These are phyloP conservation scores for Bombylius discolor DNA, from an alignment of 2,888 invertebrate genomes.

Conservation along the genomic window DNA sequence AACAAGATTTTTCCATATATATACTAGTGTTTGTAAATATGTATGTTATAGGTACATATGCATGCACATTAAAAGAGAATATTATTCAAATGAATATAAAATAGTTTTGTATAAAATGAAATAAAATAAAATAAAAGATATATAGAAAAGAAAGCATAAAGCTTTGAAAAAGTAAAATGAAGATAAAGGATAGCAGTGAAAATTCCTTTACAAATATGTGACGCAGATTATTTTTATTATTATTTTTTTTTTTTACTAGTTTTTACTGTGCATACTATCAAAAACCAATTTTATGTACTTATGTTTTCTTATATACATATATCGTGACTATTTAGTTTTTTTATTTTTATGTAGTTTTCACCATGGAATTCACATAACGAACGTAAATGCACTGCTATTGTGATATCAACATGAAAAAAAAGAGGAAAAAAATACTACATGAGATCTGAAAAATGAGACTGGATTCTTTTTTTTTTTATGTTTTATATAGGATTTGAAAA, in stretches of 20 bases:
- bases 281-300: not conserved
- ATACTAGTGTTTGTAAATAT: not conserved
- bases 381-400: too few species aligned
- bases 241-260: not conserved
- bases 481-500: conserved; percentile 7
- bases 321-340: too few species aligned
- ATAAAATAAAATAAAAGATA: not conserved
- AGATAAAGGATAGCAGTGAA: conserved; percentile 2
- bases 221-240: conserved; percentile 4
- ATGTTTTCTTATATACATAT: too few species aligned
- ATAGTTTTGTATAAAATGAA: not conserved
- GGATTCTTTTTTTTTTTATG: not conserved
- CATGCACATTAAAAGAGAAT: too few species aligned
- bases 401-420: too few species aligned
- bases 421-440: too few species aligned
- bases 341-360: too few species aligned
- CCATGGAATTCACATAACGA: too few species aligned
- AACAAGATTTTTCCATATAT: too few species aligned
- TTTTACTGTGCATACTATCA: not conserved
- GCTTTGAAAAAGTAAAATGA: not conserved
- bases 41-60: not conserved
- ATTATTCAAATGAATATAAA: too few species aligned
- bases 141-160: not conserved
- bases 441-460: too few species aligned
- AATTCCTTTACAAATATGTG: conserved; percentile 1